phyloP scores from a whole-genome alignment of 53 echinoderm and acorn worm species.

The Paelopatides confundens region DNA sequence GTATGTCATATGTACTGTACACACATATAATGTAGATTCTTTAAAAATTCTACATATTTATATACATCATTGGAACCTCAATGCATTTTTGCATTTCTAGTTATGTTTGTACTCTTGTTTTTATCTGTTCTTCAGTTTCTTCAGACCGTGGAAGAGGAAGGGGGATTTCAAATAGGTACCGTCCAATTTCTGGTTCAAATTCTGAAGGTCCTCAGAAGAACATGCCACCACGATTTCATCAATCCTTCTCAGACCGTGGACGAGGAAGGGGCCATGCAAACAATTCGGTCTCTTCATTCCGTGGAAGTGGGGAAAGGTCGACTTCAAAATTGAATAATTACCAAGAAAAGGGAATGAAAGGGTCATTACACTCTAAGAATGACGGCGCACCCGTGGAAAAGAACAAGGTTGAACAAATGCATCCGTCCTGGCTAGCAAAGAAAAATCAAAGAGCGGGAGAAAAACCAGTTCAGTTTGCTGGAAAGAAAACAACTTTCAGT shows the following conservation, averaged over 20 bases:
- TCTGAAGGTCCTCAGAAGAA: not conserved
- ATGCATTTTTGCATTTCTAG: no score
- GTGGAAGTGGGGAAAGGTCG: not conserved
- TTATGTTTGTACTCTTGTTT: no score
- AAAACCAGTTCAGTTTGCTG: slow-evolving; percentile 69
- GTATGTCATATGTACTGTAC: no score
- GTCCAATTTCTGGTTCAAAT: not conserved
- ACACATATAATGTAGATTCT: no score
- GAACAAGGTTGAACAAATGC: slow-evolving; percentile 50
- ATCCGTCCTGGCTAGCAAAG: slow-evolving; percentile 96
- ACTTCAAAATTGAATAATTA: not conserved
- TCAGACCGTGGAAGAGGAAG: not conserved
- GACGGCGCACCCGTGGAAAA: not conserved
- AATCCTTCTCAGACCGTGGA: not conserved
- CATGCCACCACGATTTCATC: not conserved
- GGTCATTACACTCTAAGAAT: not conserved
- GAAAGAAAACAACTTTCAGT: slow-evolving; percentile 94
- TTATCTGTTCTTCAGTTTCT: not conserved
- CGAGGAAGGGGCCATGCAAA: not conserved
- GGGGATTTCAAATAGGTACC: not conserved
- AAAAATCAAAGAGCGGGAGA: slow-evolving; percentile 68
- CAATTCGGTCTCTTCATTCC: slow-evolving; percentile 4
- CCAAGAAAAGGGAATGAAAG: not conserved
- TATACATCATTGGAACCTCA: no score
- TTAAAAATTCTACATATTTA: no score